phyloP scores from a whole-genome alignment of 2,888 invertebrate genomes.

The Salticus scenicus region DNA sequence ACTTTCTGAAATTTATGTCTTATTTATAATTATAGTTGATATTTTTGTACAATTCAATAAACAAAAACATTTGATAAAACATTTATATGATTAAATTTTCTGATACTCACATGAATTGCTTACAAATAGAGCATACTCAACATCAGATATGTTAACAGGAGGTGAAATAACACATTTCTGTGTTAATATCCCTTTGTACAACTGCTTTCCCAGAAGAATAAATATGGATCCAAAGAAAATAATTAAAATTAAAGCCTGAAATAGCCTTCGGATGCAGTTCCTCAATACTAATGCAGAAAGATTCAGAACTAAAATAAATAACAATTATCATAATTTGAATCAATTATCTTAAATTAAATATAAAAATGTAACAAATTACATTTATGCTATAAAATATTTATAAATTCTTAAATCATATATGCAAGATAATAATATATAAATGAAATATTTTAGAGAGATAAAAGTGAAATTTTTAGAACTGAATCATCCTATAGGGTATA shows the following conservation, averaged over 20 bases:
- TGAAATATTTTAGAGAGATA: too few species aligned
- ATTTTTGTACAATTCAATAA: too few species aligned
- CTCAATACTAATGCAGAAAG: constrained; percentile 56
- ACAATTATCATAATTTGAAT: too few species aligned
- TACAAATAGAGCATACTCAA: constrained; percentile 55
- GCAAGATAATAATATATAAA: not conserved
- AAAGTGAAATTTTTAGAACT: too few species aligned
- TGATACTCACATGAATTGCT: constrained; percentile 50
- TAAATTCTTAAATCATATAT: too few species aligned
- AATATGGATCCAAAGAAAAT: constrained; percentile 62
- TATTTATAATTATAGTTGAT: too few species aligned
- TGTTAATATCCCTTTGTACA: constrained; percentile 61
- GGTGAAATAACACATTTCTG: constrained; percentile 62
- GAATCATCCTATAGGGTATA: too few species aligned
- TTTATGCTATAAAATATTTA: not conserved
- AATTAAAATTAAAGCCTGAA: constrained; percentile 58
- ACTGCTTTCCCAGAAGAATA: constrained; percentile 59
- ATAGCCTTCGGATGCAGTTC: constrained; percentile 37
- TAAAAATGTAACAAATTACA: not conserved
- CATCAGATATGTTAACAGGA: constrained; percentile 60
- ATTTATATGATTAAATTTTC: too few species aligned
- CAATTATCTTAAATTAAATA: not conserved
- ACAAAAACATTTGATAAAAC: too few species aligned
- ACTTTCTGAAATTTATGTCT: too few species aligned
- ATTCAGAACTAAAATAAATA: constrained; percentile 45